Conservation (phyloP, 1,140 invertebrate species). For the Araneus ventricosus region DNA sequence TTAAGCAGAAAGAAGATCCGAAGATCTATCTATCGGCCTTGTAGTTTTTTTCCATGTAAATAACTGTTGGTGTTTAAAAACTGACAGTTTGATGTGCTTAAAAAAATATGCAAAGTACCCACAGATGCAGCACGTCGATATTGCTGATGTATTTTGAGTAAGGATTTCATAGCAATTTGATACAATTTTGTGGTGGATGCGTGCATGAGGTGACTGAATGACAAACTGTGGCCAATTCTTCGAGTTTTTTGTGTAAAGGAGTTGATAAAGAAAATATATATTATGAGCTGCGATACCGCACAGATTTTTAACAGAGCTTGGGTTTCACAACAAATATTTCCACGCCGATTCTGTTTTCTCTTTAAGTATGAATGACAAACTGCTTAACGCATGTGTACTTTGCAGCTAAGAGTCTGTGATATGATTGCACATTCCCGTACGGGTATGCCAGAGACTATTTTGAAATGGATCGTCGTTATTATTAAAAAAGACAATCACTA, state of each 20-base stretch:
- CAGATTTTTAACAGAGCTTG: constrained; percentile 64
- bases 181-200: constrained; percentile 38
- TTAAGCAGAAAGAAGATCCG: not conserved
- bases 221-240: not conserved
- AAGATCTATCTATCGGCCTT: not conserved
- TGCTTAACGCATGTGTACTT: constrained; percentile 52
- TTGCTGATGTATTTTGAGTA: constrained; percentile 57
- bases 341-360: not conserved
- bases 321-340: constrained; percentile 54
- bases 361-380: constrained; percentile 29
- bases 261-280: constrained; percentile 10
- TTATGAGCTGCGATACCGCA: constrained; percentile 60
- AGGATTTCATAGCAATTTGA: constrained; percentile 33
- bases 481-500: constrained; percentile 62
- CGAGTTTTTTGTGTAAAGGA: not conserved
- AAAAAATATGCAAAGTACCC: not conserved
- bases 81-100: constrained; percentile 39
- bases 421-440: constrained; percentile 71
- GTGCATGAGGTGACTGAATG: constrained; percentile 18
- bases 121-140: not conserved
- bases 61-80: constrained; percentile 5
- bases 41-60: constrained; percentile 36
- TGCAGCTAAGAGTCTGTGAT: constrained; percentile 75
- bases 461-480: constrained; percentile 25
- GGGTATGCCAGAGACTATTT: constrained; percentile 69